Evolutionary conservation across 2,113 vertebrate species (phyloP).

Genomic region (Neotragus pygmaeus): DNA sequence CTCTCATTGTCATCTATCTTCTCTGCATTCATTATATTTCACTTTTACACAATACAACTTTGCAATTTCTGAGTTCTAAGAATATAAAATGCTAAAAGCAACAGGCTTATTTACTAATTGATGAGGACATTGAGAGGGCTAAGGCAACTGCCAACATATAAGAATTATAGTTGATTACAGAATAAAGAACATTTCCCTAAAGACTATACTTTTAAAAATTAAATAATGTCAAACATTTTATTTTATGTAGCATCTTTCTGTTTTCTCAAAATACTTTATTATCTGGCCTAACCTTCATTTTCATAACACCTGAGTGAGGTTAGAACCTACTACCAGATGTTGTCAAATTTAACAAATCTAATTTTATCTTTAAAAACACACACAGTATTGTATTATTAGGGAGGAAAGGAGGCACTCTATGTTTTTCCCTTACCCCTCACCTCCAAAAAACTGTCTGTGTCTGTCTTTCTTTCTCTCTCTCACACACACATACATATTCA

Average conservation of each 20-base stretch:
- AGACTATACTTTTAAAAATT: background rate
- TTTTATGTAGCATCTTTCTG: background rate
- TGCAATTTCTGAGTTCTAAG: background rate
- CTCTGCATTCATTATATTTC: background rate
- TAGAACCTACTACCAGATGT: background rate
- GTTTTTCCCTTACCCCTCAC: background rate
- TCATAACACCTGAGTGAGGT: background rate
- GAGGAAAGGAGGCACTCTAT: background rate
- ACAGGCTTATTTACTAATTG: background rate
- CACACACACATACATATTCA: background rate
- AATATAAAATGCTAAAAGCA: background rate
- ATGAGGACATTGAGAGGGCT: background rate
- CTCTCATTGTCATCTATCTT: slow-evolving; percentile 4
- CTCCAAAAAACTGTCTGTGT: background rate
- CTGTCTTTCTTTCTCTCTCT: background rate
- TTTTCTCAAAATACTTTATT: slow-evolving; percentile 12
- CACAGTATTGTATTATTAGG: background rate
- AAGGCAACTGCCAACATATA: background rate
- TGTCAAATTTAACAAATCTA: background rate
- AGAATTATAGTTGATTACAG: background rate
- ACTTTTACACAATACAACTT: background rate
- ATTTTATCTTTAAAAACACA: slow-evolving; percentile 6
- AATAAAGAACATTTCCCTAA: background rate
- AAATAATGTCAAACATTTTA: background rate
- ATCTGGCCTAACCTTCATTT: background rate